phyloP scores from a whole-genome alignment of 2,113 vertebrate species.

The Asarcornis scutulata region DNA sequence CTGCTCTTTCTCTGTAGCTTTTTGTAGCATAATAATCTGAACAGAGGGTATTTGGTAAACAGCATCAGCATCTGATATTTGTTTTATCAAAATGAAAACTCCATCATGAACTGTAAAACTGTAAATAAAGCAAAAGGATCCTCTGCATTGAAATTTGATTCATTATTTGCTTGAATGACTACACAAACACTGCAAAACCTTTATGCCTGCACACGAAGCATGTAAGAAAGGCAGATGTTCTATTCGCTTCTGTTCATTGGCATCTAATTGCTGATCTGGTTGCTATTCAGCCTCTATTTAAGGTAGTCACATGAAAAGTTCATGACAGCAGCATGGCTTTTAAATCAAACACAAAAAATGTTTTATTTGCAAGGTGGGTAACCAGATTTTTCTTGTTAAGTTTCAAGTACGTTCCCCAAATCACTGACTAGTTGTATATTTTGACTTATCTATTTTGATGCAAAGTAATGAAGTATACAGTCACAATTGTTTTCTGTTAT shows the following conservation, averaged over 20 bases:
- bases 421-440: not conserved
- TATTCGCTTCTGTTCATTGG: not conserved
- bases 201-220: not conserved
- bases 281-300: not conserved
- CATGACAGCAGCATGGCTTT: not conserved
- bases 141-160: not conserved
- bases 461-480: not conserved
- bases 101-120: not conserved
- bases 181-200: not conserved
- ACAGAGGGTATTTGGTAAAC: slow-evolving; percentile 13
- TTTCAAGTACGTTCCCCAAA: not conserved
- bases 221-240: slow-evolving; percentile 5
- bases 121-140: slow-evolving; percentile 36
- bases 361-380: not conserved
- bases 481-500: not conserved
- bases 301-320: not conserved
- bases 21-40: not conserved
- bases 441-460: not conserved
- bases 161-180: not conserved
- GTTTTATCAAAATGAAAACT: slow-evolving; percentile 8
- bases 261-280: not conserved
- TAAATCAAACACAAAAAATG: not conserved
- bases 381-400: not conserved
- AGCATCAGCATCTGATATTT: not conserved
- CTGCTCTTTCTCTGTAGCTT: not conserved